Conservation (phyloP, 1,140 invertebrate species). For the Tetraneura akinire region DNA sequence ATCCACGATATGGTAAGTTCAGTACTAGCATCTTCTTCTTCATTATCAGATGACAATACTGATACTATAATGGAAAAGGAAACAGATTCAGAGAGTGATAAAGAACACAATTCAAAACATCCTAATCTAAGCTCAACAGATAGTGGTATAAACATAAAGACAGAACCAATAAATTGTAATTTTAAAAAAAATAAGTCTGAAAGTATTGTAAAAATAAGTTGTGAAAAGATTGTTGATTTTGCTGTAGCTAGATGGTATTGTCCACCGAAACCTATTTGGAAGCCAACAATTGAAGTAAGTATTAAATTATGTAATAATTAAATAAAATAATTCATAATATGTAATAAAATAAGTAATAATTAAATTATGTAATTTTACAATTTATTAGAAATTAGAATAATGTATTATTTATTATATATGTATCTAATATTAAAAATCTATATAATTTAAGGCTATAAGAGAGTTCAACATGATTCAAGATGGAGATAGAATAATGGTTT, state of each 20-base stretch:
- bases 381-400: too few relatives aligned
- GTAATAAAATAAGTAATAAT: neutral
- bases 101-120: slow-evolving; percentile 45
- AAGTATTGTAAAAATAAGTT: slow-evolving; percentile 42
- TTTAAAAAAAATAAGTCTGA: slow-evolving; percentile 34
- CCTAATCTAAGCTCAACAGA: slow-evolving; percentile 68
- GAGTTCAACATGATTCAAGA: slow-evolving; percentile 84
- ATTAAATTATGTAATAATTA: neutral
- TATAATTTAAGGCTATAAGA: slow-evolving; percentile 68
- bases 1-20: slow-evolving; percentile 68
- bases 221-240: slow-evolving; percentile 40
- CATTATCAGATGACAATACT: slow-evolving; percentile 56
- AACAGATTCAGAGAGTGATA: slow-evolving; percentile 42
- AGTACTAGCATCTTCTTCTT: slow-evolving; percentile 59
- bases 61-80: slow-evolving; percentile 45
- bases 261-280: slow-evolving; percentile 80
- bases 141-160: slow-evolving; percentile 70
- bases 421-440: too few relatives aligned
- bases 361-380: too few relatives aligned
- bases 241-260: slow-evolving; percentile 67
- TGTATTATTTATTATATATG: too few relatives aligned
- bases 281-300: slow-evolving; percentile 72
- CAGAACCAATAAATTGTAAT: slow-evolving; percentile 5
- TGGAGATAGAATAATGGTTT: slow-evolving; percentile 80
- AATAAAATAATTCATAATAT: neutral